These are phyloP conservation scores for Euspilapteryx auroguttella DNA, from an alignment of 2,888 invertebrate species.

Conservation along the genomic window DNA sequence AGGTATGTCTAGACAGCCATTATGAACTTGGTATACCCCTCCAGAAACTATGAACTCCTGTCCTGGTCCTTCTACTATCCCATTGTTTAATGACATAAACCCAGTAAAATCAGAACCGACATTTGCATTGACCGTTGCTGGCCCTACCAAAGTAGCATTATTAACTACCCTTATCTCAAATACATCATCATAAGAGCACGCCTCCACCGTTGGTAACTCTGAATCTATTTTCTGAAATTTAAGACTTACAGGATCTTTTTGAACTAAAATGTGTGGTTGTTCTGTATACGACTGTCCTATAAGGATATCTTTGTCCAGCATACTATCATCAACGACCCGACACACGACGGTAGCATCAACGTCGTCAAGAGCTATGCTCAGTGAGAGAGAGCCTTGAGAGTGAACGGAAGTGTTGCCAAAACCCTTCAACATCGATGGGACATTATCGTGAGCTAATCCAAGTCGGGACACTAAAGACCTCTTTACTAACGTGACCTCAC, in stretches of 20 bases:
- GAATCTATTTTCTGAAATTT: too few relatives aligned
- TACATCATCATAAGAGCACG: conserved; percentile 1
- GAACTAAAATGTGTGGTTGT: conserved; percentile 9
- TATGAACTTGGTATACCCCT: neutral
- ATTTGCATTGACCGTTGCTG: neutral
- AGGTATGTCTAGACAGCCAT: neutral
- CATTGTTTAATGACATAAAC: neutral
- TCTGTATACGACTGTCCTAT: conserved; percentile 11
- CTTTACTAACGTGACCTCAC: conserved; percentile 5
- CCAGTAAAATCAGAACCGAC: neutral
- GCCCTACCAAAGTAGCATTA: conserved; percentile 1
- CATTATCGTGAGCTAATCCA: neutral
- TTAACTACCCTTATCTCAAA: neutral
- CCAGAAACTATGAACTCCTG: conserved; percentile 1
- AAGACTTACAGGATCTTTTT: conserved; percentile 9
- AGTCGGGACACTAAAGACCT: neutral
- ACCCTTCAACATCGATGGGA: neutral
- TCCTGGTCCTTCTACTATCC: conserved; percentile 1
- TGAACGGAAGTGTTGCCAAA: conserved; percentile 9
- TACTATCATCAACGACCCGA: conserved; percentile 8
- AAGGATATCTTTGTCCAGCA: conserved; percentile 9
- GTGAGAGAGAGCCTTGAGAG: conserved; percentile 4
- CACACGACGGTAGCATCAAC: conserved; percentile 7
- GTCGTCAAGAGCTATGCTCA: conserved; percentile 6
- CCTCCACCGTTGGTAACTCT: conserved; percentile 4